Base-by-base conservation (phyloP, 2,113 vertebrate genomes). In the Verasper variegatus region DNA sequence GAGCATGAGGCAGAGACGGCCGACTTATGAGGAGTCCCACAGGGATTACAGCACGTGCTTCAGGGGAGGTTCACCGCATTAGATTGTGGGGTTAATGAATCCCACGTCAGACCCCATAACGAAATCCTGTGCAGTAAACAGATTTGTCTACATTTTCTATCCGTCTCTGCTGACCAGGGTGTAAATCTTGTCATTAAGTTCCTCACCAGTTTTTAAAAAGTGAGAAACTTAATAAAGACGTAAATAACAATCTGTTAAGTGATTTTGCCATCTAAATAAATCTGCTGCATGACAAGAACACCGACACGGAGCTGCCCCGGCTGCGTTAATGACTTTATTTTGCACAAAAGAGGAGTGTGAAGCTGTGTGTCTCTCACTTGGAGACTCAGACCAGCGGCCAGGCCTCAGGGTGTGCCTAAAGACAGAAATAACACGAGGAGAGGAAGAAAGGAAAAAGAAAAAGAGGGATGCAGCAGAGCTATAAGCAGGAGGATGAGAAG, bases 1-100 rank as follows among this genome's bases (percentile, higher is more conserved):
- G 65, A 79, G 71, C 17, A 58, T 60, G 61, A 68, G 24, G 65
- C 65, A 51, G 54, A 83, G 74, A 71, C 49, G 75, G 27, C 70
- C 52, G 83, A 71, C 72, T 62, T 83, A 74, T 64, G 66, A 75
- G 75, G 73, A 63, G 55, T 85, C 86, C 81, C 89, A 86, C 79
- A 59, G 82, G 87, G 88, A 92, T 92, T 89, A 85, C 45, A 59
- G 23, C 24, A 13, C 37, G 37, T 62, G 84, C 55, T 76, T 80
- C 51, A 2, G 65, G 24, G 15, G 73, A 52, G 63, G 54, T n/a
- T 80, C 70, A 71, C 70, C 81, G 68, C 78, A 59, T 84, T 71
- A 85, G 66, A 85, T 31, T 65, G 63, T 49, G 55, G 61, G 80
- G 72, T 56, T 90, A 87, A 90, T 89, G 80, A 89, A 90, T 87